A percentile compares a stretch with the other conserved stretches of the same genome.
These are phyloP conservation scores for Salmo trutta DNA, from an alignment of 2,797 vertebrate species.

Conservation along the genomic window DNA sequence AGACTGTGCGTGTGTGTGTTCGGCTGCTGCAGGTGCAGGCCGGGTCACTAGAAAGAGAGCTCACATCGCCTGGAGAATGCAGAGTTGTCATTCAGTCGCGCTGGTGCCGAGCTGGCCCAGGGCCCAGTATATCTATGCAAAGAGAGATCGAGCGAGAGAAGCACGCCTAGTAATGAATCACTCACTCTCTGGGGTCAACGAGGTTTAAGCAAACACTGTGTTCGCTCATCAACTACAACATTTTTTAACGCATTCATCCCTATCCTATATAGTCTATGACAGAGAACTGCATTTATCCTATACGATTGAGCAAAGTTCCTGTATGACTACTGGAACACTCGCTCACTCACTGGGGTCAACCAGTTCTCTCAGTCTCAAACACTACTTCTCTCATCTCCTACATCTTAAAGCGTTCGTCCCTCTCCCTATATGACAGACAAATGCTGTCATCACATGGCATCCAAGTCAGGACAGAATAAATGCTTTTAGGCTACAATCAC, in stretches of 20 bases:
- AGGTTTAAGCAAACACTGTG: background rate
- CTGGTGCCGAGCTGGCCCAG: background rate
- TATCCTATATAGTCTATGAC: too few relatives aligned
- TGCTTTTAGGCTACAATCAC: background rate
- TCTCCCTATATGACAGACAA: background rate
- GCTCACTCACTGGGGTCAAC: background rate
- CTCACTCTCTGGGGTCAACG: background rate
- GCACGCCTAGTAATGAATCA: background rate
- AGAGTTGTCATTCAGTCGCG: conserved; percentile 2
- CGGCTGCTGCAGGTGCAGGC: conserved; percentile 3
- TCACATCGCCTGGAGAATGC: background rate
- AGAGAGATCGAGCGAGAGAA: background rate
- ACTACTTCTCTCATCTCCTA: background rate
- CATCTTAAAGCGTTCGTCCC: background rate
- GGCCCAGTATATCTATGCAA: background rate
- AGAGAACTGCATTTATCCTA: too few relatives aligned
- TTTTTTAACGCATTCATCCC: too few relatives aligned
- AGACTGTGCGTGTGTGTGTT: background rate
- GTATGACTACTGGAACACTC: background rate
- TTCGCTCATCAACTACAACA: background rate
- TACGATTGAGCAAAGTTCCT: background rate
- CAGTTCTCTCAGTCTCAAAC: background rate
- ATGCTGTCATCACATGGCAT: background rate
- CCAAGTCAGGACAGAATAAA: too few relatives aligned
- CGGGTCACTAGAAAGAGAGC: background rate